Percentiles rank a stretch among this genome's conserved stretches.
Evolutionary conservation across 2,797 vertebrate species (phyloP).

Genomic region (Bufotes viridis): DNA sequence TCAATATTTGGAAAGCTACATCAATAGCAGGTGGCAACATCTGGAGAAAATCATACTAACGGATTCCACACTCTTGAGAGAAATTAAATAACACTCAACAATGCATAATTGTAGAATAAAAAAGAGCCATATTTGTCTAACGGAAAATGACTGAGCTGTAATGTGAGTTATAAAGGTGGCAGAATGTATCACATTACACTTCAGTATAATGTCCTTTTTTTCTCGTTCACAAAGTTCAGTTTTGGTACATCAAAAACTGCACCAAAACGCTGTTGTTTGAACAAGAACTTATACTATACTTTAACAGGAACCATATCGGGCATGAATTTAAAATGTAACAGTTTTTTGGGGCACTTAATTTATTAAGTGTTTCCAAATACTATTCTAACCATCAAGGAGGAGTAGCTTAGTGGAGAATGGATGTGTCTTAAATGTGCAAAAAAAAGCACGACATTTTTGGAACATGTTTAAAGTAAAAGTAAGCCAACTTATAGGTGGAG

Average conservation of each 20-base stretch:
- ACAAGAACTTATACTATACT: not conserved
- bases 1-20: constrained; percentile 60
- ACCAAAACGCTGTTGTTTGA: not conserved
- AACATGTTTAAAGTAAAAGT: too few species aligned
- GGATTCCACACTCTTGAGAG: constrained; percentile 42
- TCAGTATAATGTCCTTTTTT: not conserved
- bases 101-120: constrained; percentile 41
- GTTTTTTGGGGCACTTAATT: too few species aligned
- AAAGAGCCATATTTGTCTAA: constrained; percentile 25
- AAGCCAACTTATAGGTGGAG: too few species aligned
- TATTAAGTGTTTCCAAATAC: too few species aligned
- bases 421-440: too few species aligned
- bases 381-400: too few species aligned
- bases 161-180: not conserved
- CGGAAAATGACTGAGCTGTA: constrained; percentile 4
- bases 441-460: too few species aligned
- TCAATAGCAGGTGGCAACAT: constrained; percentile 54
- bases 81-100: constrained; percentile 57
- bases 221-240: not conserved
- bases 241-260: not conserved
- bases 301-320: not conserved
- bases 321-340: too few species aligned
- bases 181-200: not conserved
- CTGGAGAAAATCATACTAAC: constrained; percentile 55
- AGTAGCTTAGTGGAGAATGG: too few species aligned